Base-by-base conservation (phyloP, 2,797 vertebrate genomes). In the Pangasius sanitwongsei region DNA sequence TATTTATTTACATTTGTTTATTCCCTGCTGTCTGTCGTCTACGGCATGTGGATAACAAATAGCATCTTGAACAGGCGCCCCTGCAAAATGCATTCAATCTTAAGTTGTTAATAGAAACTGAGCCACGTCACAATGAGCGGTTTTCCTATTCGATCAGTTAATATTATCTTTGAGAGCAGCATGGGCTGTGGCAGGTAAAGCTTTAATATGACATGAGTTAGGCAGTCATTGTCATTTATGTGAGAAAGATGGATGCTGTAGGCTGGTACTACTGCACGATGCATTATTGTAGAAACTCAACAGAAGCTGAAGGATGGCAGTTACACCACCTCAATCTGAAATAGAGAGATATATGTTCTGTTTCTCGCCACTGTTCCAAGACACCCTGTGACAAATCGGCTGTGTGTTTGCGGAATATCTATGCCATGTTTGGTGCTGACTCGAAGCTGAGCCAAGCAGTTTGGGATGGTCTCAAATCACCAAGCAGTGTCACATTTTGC, bases 241-340 rank as follows among this genome's bases (percentile, higher is more conserved):
- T 93, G 90, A 94, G 93, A 89, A 94, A 94, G 94, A 96, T 92
- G 93, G 93, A 94, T 95, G 91, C 89, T 75, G 83, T 67, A 67
- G 8, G 16, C 91, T 92, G 90, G 91, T 77, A 23, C 41, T 16
- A 87, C 15, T 1, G 28, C 61, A 20, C 7, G 2, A 44, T 16
- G 23, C 57, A 6, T 61, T 28, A 16, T 63, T 65, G 13, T 55
- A 31, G 82, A 55, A 23, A 16, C 57, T 3, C 50, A 84, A 31
- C 69, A 6, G 9, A 34, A 75, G 34, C 41, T 65, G 6, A 67
- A 31, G 16, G 28, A 63, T 2, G 75, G 65, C 77, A 83, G 37
- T 41, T 74, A 23, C 3, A 34, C 41, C 16, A 16, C n/a, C 37
- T 18, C 65, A 28, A 6, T 50, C 77, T n/a, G 28, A 81, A 86